Base-by-base conservation (phyloP, 35 echinoderm and acorn worm genomes). In the Diadema setosum region DNA sequence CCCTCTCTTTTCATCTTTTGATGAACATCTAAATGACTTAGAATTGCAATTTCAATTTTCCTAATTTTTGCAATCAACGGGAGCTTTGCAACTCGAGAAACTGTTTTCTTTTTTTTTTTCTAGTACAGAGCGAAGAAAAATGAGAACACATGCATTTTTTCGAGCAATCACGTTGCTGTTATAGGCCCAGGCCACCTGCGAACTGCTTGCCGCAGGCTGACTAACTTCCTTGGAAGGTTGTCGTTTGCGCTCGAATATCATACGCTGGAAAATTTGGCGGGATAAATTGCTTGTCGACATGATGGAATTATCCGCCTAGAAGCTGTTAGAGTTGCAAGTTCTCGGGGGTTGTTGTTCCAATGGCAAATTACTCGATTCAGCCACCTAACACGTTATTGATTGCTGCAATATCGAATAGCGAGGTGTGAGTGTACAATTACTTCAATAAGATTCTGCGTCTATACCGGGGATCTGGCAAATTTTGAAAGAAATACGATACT, bases 21-120 rank as follows among this genome's bases (percentile, higher is more conserved):
- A 67, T 67, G 63, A 67, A 67, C 37, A 34, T 67, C 27, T 67
- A 34, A 67, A 67, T 67, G 63, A 67, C 63, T 67, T 5, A 34
- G 24, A 67, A 67, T 67, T 67, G 63, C 63, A 67, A 67, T 67
- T 67, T 67, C 30, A 67, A 67, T 67, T 67, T 67, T n/a, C 63
- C 37, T 33, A 67, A 33, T 67, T 67, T 67, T 34, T 15, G 30
- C 37, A 26, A 67, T 33, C 37, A 33, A 67, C 63, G 23, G 3
- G 27, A 26, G 37, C 63, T 67, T 67, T 67, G 26, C 63, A 67
- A 67, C 63, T 67, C n/a, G n/a, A 67, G 63, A 67, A 26, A 67
- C 37, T 14, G 63, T 67, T n/a, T 34, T 16, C 24, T 18, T 67
- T 67, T 67, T 67, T 26, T 33, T 67, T 7, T 11, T 26, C 30